phyloP scores from a whole-genome alignment of 2,888 invertebrate species.

The Heliconius ismenius region DNA sequence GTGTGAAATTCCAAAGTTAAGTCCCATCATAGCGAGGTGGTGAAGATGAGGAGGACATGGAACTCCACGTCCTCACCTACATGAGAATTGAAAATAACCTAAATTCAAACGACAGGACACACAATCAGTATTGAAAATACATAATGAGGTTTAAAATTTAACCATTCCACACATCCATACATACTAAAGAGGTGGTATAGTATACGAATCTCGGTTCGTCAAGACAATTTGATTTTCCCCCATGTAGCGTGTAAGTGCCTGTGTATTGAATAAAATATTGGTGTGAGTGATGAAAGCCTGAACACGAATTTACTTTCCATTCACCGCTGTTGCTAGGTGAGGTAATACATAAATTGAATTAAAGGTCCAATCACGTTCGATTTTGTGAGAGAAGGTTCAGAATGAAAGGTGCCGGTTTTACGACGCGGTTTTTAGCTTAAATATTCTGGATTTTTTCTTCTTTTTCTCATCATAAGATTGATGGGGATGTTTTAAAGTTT shows the following conservation, averaged over 20 bases:
- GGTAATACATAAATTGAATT: constrained; percentile 55
- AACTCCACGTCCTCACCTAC: neutral
- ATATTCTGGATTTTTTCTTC: constrained; percentile 34
- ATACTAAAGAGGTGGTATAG: neutral
- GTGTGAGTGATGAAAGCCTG: constrained; percentile 47
- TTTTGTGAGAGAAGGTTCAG: constrained; percentile 40
- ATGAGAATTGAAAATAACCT: neutral
- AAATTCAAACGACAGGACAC: too few species aligned
- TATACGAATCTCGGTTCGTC: constrained; percentile 23
- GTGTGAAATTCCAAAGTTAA: too few species aligned
- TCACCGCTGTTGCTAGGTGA: constrained; percentile 44
- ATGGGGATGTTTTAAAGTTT: constrained; percentile 51
- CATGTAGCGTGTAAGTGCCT: constrained; percentile 38
- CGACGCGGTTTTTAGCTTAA: constrained; percentile 37
- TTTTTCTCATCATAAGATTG: constrained; percentile 52
- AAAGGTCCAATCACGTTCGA: constrained; percentile 56
- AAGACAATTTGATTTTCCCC: constrained; percentile 41
- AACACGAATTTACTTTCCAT: constrained; percentile 47
- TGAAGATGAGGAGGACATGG: neutral
- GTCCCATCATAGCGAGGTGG: neutral
- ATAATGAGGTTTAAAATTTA: neutral
- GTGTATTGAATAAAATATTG: constrained; percentile 45
- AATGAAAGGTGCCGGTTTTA: constrained; percentile 40
- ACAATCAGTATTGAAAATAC: neutral
- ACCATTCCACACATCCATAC: neutral